Evolutionary conservation across 2,797 vertebrate genomes (phyloP), one percentile per base, ranked within the genome.

Genomic region (Hoplostethus atlanticus): DNA sequence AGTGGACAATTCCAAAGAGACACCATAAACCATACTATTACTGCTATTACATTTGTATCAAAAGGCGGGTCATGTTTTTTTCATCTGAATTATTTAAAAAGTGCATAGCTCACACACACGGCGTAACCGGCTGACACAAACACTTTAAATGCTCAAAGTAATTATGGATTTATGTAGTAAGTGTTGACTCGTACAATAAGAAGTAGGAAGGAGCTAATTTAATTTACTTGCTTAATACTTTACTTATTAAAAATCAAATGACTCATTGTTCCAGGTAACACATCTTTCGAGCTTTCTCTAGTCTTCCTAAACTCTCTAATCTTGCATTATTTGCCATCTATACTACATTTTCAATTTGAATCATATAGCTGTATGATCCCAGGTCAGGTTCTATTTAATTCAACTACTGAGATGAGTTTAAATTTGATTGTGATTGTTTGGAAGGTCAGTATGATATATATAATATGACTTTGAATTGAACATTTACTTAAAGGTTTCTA

Each of bases 31-130:
- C 6, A 69, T 42, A 12, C 7, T 8, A 10, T 62, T 55, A 25
- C 2, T 62, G 13, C 71, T 28, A 65, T 73, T 5, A 71, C 61
- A 74, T 69, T 1, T 42, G 31, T 76, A 68, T 78, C 17, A 76
- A 80, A 83, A 75, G 63, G 25, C 16, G 47, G 5, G 3, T 30
- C 21, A 21, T 21, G 2, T 28, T 28, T 28, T 28, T 28, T 28
- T 17, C 17, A 4, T 2, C 34, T 62, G 3, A 40, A 77, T 75
- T 44, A 16, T 36, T 42, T 60, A 5, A 64, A 47, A 66, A 57
- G 13, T 44, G 36, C 36, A 40, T 9, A 40, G 13, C 1, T 76
- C 31, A 36, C 54, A 31, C 54, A 56, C n/a, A 36, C 36, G 16
- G 31, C 16, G 17, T 57, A 36, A 28, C 40, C 2, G 10, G 16